Evolutionary conservation across 2,113 vertebrate genomes (phyloP).

Genomic region (Rhinopomastus cyanomelas): DNA sequence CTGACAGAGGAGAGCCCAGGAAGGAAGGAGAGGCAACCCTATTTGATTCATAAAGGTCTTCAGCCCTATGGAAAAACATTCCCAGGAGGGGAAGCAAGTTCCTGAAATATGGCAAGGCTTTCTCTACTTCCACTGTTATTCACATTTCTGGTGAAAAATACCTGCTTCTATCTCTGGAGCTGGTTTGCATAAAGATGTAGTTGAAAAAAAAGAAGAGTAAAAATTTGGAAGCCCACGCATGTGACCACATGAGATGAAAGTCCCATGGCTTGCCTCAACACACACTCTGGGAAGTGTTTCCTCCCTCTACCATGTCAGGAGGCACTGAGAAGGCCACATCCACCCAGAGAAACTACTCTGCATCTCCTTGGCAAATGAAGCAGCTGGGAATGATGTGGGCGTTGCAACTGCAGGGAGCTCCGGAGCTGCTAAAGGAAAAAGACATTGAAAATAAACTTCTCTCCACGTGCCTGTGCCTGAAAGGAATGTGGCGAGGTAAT

Average conservation of each 20-base stretch:
- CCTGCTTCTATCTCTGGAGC: not conserved
- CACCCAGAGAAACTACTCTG: not conserved
- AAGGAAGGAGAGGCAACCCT: not conserved
- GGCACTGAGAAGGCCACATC: not conserved
- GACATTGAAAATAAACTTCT: not conserved
- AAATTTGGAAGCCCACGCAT: not conserved
- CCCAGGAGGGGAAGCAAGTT: not conserved
- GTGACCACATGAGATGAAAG: not conserved
- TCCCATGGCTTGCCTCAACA: not conserved
- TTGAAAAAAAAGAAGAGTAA: not conserved
- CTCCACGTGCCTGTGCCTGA: accelerated
- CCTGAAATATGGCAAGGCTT: not conserved
- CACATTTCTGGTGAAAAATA: conserved; percentile 5
- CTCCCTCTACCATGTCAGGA: accelerated
- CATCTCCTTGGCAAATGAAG: not conserved
- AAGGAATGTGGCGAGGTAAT: not conserved
- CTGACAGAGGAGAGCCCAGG: not conserved
- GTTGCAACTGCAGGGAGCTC: not conserved
- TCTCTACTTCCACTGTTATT: not conserved
- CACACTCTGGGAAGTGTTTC: not conserved
- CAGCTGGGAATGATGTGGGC: not conserved
- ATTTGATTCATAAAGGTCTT: not conserved
- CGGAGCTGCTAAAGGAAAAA: not conserved
- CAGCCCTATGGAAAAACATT: not conserved
- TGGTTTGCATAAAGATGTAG: not conserved